Evolutionary conservation across 2,797 vertebrate genomes (phyloP), one percentile per base, ranked within the genome.

Genomic region (Amblyopsis hoosieri): DNA sequence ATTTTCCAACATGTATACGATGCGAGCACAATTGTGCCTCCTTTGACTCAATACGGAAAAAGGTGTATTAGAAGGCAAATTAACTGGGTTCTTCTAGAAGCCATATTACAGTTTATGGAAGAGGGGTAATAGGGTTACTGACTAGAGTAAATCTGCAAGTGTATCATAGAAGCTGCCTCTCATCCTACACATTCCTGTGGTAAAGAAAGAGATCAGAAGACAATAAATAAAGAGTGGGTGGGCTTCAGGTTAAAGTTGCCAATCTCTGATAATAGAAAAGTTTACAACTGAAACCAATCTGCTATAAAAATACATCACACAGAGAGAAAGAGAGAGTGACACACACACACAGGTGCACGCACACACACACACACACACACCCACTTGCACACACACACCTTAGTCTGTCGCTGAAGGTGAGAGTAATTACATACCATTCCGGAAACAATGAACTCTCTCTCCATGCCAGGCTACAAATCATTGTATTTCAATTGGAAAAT

Each of bases 391-490:
- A 52, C 59, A 69, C 60, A 59, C 80, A 81, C 83, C 73, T 69
- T 83, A 76, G 76, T 74, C 70, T 71, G 78, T 79, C 72, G 75
- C 79, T 77, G 79, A 85, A 91, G 89, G 84, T 89, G 85, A 89
- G 86, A 87, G 87, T 90, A 85, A 91, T 92, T 91, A 91, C 85
- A 82, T 82, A 85, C 87, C 81, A 91, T 86, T 80, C 79, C 82
- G 76, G 82, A 76, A 87, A 89, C 86, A 91, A 89, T 87, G 80
- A 79, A 75, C 79, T 69, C 50, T 76, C 67, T 73, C 19, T 69
- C 66, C 68, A 68, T 62, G 76, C 72, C 57, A 37, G 37, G 73
- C 75, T 80, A 84, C 72, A 78, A 62, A 79, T 72, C 79, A 66
- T 78, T 87, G 55, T 68, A 82, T 73, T 84, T 84, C 71, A 86